Base-by-base conservation (phyloP, 2,888 invertebrate species). In the Caenorhabditis doughertyi region DNA sequence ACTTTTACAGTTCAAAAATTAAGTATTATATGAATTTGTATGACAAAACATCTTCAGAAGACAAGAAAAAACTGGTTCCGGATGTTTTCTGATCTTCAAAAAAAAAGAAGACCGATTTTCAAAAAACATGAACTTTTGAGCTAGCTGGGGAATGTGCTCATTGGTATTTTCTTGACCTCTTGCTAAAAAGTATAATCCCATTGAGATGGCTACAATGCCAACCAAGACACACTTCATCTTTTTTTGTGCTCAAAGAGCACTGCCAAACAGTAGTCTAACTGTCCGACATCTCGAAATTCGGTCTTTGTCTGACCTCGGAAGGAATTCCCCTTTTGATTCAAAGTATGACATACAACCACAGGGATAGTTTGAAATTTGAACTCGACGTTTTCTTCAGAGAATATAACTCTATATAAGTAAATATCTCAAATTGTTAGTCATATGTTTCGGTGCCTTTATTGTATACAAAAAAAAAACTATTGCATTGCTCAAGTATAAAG, bases 81-180 rank as follows among this genome's bases (percentile, higher is more conserved):
- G 32, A 55, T 55, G 55, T 55, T 55, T 58, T 58, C 11, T 29
- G 55, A 32, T 29, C 7, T 8, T 9, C 3, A 3, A 32, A 16
- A 9, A 11, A 29, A 29, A 29, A 29, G 32, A n/a, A 16, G 3
- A 29, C 2, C 16, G 23, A 51, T 23, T 35, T 35, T 18, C 9
- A 13, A 29, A 16, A 47, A 23, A 13, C 8, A 49, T 65, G 67
- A 53, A 53, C 67, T 53, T 67, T 53, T 67, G 67, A 67, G 53
- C 67, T 67, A 27, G 18, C 21, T 23, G 1, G 5, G n/a, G 51
- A 67, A 67, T 58, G 58, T 76, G 76, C 76, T 76, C 76, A 76
- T 60, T 76, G 76, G 67, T 76, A 67, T 35, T 58, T 56, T 13
- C 7, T n/a, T 74, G 74, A 74, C 74, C 74, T 74, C 35, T 53